A percentile compares a stretch with the other conserved stretches of the same genome.
These are phyloP conservation scores for Eupithecia exiguata DNA, from an alignment of 2,888 invertebrate species.

Conservation along the genomic window DNA sequence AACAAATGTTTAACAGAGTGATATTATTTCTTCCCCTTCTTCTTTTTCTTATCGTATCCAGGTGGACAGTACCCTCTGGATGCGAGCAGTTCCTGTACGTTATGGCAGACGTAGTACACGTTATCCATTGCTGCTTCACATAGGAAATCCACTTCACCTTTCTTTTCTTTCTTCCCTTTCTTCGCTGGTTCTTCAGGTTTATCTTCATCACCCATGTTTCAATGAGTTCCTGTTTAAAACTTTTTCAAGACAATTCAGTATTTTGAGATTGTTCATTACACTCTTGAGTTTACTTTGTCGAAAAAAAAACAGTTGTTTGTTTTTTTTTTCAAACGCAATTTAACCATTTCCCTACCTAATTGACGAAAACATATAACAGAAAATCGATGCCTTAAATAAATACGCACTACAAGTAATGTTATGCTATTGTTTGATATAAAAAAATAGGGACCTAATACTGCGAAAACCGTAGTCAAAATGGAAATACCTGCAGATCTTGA, in stretches of 20 bases:
- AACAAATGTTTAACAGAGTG: no score
- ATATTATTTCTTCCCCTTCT: constrained; percentile 77
- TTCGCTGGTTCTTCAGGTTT: constrained; percentile 21
- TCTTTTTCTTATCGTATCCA: constrained; percentile 92
- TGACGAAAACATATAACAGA: no score
- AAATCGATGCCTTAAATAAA: background rate
- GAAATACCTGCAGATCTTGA: background rate
- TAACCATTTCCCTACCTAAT: background rate
- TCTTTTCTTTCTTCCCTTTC: constrained; percentile 66
- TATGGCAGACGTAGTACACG: constrained; percentile 96
- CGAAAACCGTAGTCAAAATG: background rate
- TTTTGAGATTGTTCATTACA: background rate
- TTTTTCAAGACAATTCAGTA: background rate
- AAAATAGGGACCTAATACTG: background rate
- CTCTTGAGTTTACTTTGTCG: background rate
- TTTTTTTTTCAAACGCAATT: background rate
- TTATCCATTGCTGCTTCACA: constrained; percentile 96
- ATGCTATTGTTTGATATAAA: background rate
- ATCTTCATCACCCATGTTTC: constrained; percentile 26
- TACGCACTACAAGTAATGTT: background rate
- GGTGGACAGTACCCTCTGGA: constrained; percentile 95
- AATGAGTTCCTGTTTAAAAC: background rate
- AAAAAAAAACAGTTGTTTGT: background rate
- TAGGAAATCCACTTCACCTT: constrained; percentile 87
- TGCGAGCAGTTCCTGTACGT: constrained; percentile 94